Percentiles rank a stretch among this genome's conserved stretches.
phyloP scores from a whole-genome alignment of 2,888 invertebrate genomes.

The Mycogona germanica region DNA sequence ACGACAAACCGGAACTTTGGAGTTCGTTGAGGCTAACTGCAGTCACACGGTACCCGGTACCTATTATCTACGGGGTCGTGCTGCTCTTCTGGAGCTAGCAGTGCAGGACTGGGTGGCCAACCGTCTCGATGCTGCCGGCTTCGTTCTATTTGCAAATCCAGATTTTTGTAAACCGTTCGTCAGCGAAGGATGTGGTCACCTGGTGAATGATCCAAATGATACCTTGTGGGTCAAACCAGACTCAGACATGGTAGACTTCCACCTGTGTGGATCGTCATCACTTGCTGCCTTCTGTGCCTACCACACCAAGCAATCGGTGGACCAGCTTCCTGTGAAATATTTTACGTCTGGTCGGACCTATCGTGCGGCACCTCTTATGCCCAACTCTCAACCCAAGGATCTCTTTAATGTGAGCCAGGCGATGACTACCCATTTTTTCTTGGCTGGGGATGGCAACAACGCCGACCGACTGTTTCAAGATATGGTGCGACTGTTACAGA shows the following conservation, averaged over 20 bases:
- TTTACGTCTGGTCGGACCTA: conserved; percentile 61
- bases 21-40: too few species aligned
- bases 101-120: conserved; percentile 4
- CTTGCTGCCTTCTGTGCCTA: conserved; percentile 59
- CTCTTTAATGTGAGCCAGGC: conserved; percentile 26
- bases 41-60: not conserved
- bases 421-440: conserved; percentile 53
- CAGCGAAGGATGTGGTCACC: conserved; percentile 55
- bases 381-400: conserved; percentile 39
- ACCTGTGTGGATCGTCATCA: conserved; percentile 62
- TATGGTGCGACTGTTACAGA: conserved; percentile 44
- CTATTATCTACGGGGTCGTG: conserved; percentile 8
- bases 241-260: conserved; percentile 47
- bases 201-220: conserved; percentile 43
- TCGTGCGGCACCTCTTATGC: conserved; percentile 39
- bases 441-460: conserved; percentile 40
- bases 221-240: conserved; percentile 44
- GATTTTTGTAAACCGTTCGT: conserved; percentile 64
- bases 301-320: conserved; percentile 52
- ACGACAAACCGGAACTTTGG: not conserved
- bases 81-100: conserved; percentile 8
- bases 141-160: conserved; percentile 54
- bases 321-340: conserved; percentile 52
- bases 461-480: conserved; percentile 37
- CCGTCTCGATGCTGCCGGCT: conserved; percentile 31